A percentile compares a stretch with the other conserved stretches of the same genome.
Conservation (phyloP, 2,797 vertebrate genomes). For the Danionella dracula region DNA sequence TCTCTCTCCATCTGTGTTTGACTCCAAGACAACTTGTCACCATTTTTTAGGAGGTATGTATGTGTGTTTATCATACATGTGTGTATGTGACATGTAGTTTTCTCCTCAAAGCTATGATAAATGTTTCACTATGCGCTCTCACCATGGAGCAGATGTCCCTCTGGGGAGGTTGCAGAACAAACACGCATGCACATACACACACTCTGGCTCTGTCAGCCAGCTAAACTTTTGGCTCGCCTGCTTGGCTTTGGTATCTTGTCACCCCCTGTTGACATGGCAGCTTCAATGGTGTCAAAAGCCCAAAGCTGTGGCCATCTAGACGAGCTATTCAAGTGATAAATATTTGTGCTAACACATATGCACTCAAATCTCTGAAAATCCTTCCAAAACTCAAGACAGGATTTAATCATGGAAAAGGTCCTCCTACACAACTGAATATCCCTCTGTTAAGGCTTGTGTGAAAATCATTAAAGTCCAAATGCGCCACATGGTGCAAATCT, state of each 20-base stretch:
- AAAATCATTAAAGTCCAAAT: conserved; percentile 54
- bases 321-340: conserved; percentile 22
- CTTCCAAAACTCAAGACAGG: conserved; percentile 3
- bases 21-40: conserved; percentile 21
- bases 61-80: conserved; percentile 3
- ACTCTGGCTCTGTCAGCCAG: conserved; percentile 20
- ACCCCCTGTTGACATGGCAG: conserved; percentile 36
- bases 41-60: conserved; percentile 12
- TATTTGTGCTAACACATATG: conserved; percentile 11
- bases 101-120: conserved; percentile 40
- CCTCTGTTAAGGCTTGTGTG: conserved; percentile 41
- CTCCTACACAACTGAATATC: conserved; percentile 62
- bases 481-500: background rate
- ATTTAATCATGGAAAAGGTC: conserved; percentile 11
- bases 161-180: conserved; percentile 23
- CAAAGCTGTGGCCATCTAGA: conserved; percentile 18
- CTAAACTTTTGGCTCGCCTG: conserved; percentile 33
- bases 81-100: conserved; percentile 8
- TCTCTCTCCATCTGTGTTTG: conserved; percentile 28
- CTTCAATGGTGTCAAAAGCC: conserved; percentile 27
- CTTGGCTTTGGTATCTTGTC: conserved; percentile 17
- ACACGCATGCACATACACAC: conserved; percentile 9
- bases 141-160: conserved; percentile 33
- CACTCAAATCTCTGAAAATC: conserved; percentile 8
- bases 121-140: conserved; percentile 36